These are phyloP conservation scores for Magallana nippona DNA, from an alignment of 2,888 invertebrate species.

Conservation along the genomic window DNA sequence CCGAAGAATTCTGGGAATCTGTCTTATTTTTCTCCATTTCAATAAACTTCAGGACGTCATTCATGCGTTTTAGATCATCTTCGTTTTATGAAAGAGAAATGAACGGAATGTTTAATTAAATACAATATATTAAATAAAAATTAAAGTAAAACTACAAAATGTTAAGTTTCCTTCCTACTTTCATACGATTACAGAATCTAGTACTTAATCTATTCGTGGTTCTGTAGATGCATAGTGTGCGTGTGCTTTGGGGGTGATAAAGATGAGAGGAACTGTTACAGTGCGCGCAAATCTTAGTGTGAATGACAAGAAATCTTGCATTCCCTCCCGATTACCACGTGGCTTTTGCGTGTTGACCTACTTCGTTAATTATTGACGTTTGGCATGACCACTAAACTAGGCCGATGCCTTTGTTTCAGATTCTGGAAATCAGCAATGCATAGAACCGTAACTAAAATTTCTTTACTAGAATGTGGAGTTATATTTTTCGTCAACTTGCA, in stretches of 20 bases:
- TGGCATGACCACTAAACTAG: not conserved
- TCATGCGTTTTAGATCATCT: not conserved
- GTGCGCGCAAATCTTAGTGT: not conserved
- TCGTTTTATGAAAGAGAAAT: not conserved
- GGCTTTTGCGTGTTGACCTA: slow-evolving; percentile 2
- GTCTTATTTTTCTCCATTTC: not conserved
- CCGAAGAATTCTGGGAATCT: slow-evolving; percentile 3
- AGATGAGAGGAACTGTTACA: not conserved
- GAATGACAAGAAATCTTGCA: not conserved
- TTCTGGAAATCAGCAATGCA: not conserved
- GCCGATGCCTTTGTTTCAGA: not conserved
- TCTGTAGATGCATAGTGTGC: no score
- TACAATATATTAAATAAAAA: no score
- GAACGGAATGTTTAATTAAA: no score
- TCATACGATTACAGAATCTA: no score
- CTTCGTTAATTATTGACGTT: not conserved
- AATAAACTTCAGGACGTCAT: not conserved
- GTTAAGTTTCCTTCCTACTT: no score
- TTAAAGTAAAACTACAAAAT: no score
- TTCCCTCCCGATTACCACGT: not conserved
- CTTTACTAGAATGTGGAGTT: no score
- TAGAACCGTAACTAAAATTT: no score
- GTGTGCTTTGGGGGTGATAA: no score
- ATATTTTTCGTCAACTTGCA: no score
- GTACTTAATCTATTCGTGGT: no score